A percentile compares a stretch with the other conserved stretches of the same genome.
Conservation (phyloP, 2,113 vertebrate species). For the Hippocampus comes region DNA sequence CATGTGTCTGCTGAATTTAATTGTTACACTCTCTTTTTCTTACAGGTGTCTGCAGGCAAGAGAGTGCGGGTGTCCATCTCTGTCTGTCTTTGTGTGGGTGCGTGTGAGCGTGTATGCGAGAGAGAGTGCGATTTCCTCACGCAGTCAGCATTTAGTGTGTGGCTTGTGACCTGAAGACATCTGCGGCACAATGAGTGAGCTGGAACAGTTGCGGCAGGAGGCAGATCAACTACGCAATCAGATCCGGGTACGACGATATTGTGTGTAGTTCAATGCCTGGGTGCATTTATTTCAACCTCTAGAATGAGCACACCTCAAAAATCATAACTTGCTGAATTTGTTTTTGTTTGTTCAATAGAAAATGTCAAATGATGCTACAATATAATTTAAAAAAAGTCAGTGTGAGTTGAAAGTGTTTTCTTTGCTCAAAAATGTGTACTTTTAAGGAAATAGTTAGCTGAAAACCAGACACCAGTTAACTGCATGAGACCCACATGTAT, state of each 20-base stretch:
- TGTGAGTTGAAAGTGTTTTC: too few species aligned
- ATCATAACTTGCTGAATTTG: too few species aligned
- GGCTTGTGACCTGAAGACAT: constrained; percentile 55
- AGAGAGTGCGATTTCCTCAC: constrained; percentile 24
- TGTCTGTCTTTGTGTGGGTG: neutral
- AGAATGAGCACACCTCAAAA: too few species aligned
- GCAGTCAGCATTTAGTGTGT: constrained; percentile 42
- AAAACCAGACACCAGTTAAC: too few species aligned
- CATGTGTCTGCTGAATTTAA: constrained; percentile 29
- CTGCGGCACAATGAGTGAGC: constrained; percentile 86
- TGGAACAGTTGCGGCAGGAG: constrained; percentile 97
- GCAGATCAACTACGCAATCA: constrained; percentile 93
- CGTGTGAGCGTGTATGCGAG: constrained; percentile 17
- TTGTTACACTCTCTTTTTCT: constrained; percentile 48
- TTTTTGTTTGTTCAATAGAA: too few species aligned
- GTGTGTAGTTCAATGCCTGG: constrained; percentile 7
- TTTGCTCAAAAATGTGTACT: too few species aligned
- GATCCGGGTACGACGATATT: constrained; percentile 82
- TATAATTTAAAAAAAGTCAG: too few species aligned
- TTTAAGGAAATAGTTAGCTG: too few species aligned
- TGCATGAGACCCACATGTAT: too few species aligned
- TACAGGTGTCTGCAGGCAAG: constrained; percentile 64
- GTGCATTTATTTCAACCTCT: too few species aligned
- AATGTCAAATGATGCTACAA: too few species aligned
- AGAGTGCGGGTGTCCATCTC: neutral